Evolutionary conservation across 1,140 invertebrate species (phyloP).

Genomic region (Saccostrea echinata): DNA sequence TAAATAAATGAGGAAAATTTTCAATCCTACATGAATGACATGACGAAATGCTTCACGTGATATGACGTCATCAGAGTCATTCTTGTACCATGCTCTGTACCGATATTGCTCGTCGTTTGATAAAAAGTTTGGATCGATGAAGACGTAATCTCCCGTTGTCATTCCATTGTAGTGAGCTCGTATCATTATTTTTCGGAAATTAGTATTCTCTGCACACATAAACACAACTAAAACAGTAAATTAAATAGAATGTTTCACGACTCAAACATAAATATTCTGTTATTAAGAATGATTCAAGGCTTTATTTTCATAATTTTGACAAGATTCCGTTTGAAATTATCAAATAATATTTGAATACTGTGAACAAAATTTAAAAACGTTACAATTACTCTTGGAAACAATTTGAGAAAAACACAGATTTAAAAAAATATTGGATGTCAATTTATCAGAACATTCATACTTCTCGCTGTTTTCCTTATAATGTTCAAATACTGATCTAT

Average conservation of each 20-base stretch:
- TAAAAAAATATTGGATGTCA: too few relatives aligned
- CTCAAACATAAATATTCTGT: background rate
- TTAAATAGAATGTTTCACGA: background rate
- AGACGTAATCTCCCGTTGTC: constrained; percentile 21
- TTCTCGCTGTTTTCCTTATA: background rate
- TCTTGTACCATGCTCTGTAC: constrained; percentile 1
- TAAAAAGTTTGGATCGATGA: constrained; percentile 26
- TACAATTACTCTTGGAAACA: background rate
- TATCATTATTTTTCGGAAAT: constrained; percentile 26
- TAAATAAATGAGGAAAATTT: too few relatives aligned
- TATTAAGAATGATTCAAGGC: background rate
- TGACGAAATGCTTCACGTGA: constrained; percentile 30
- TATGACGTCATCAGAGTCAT: constrained; percentile 5
- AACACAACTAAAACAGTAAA: constrained; percentile 2
- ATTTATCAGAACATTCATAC: background rate
- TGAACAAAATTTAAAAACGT: background rate
- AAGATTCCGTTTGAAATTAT: background rate
- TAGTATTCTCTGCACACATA: background rate
- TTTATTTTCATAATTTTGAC: background rate
- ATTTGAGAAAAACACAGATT: too few relatives aligned
- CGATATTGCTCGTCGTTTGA: background rate
- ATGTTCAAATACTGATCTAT: background rate
- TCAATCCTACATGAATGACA: constrained; percentile 5
- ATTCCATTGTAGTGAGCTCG: background rate
- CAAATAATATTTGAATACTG: background rate